These are phyloP conservation scores for Festucalex cinctus DNA, from an alignment of 2,113 vertebrate genomes.

Conservation along the genomic window DNA sequence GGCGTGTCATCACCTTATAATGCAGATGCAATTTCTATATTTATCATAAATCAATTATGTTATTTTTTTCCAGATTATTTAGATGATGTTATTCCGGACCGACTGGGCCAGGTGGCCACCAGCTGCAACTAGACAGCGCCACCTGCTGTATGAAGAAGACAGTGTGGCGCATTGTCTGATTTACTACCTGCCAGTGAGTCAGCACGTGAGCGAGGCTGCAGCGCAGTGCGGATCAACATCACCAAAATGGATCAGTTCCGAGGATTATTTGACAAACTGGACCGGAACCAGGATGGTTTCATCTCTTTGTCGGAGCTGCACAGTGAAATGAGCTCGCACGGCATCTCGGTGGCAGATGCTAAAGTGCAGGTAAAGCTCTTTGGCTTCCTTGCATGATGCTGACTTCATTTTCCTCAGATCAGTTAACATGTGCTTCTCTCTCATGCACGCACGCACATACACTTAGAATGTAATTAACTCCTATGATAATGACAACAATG, in stretches of 20 bases:
- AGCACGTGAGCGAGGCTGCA: slow-evolving; percentile 46
- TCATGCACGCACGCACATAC: not conserved
- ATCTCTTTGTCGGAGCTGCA: slow-evolving; percentile 67
- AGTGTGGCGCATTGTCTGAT: slow-evolving; percentile 18
- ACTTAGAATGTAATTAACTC: slow-evolving; percentile 58
- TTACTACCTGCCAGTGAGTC: slow-evolving; percentile 51
- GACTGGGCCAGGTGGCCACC: not conserved
- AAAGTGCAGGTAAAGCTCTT: slow-evolving; percentile 61
- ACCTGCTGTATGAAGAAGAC: slow-evolving; percentile 38
- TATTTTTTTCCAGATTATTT: not conserved
- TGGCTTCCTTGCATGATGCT: not conserved
- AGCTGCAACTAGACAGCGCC: slow-evolving; percentile 36
- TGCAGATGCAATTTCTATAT: not conserved
- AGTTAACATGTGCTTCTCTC: not conserved
- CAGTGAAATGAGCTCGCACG: slow-evolving; percentile 68
- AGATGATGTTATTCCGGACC: not conserved
- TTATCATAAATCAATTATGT: not conserved
- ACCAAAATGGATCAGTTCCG: slow-evolving; percentile 65
- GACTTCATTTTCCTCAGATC: not conserved
- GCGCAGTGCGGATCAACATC: not conserved
- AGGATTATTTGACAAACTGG: slow-evolving; percentile 67
- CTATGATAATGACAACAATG: slow-evolving; percentile 68
- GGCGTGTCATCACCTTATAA: not conserved
- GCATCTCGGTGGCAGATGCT: slow-evolving; percentile 53
- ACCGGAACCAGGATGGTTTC: slow-evolving; percentile 67